Base-by-base conservation (phyloP, 2,113 vertebrate species). In the Mus spicilegus region DNA sequence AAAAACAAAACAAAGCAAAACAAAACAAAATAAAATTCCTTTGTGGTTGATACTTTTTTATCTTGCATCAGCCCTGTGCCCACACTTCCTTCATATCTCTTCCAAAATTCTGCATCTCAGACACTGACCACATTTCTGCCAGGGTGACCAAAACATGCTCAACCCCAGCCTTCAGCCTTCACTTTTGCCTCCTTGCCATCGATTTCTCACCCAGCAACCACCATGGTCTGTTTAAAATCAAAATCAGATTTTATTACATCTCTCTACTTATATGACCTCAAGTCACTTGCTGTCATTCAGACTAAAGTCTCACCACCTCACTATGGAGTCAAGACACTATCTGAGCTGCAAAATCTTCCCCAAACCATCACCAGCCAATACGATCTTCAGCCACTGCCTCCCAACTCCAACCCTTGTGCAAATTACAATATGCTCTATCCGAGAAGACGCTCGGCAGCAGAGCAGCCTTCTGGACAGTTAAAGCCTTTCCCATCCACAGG, bases 51-150 rank as follows among this genome's bases (percentile, higher is more conserved):
- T 80, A 19, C 58, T 61, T 49, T 84, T 88, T 88, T 90, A 95
- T 70, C 51, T 77, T 78, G 30, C 4, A 70, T 67, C 56, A 49
- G 13, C 49, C 39, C 54, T 75, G 89, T 20, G 49, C 36, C 33
- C 22, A 26, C 67, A 28, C 17, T 94, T 91, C 16, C 17, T 19
- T 28, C 36, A 49, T 54, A 51, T 80, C 54, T 61, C 30, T 65
- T 96, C 6, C 54, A 91, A 93, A 94, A 85, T 46, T 78, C 46
- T 33, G 26, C 80, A 19, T 95, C 56, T 81, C 67, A 46, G 54
- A 54, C 20, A 11, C 24, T 33, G 8, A 54, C 49, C 58, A 7
- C 8, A 0, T 19, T 13, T n/a, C 81, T 10, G 39, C 17, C 8
- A 70, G 46, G 14, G 49, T 36, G 22, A 65, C 42, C 17, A 36